Evolutionary conservation across 2,113 vertebrate species (phyloP), one percentile per base, ranked within the genome.

Genomic region (Tupaia chinensis): DNA sequence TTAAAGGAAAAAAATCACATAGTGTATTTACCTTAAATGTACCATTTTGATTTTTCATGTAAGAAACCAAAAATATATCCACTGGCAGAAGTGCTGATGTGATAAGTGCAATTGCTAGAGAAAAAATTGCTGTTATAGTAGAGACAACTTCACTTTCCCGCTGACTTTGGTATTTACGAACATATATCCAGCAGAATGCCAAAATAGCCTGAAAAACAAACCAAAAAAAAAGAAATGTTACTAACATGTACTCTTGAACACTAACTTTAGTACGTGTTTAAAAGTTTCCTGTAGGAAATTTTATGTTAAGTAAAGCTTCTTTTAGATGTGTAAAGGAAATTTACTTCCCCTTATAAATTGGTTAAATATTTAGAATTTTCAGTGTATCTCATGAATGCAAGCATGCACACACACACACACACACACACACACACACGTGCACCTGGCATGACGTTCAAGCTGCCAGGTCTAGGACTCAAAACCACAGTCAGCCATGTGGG

Each of bases 21-120:
- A 60, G 54, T 73, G 80, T 20, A 96, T 89, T 97, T 98, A 99
- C 99, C 99, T 99, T 99, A 98, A 99, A 99, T 88, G 99, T 99
- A n/a, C 99, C 99, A 97, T 99, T 99, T 95, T 98, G 98, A 96
- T 99, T 98, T 98, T 99, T 99, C 99, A 99, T 99, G 95, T 99
- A 99, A 0, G 99, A 99, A 97, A 99, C 99, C 77, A 99, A 98
- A 96, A 99, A 99, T 97, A 99, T 99, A 95, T 99, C 99, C 98
- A 99, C 99, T 7, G 99, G 99, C 44, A 99, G 98, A 11, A 99
- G 99, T 0, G 99, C 99, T 29, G 99, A 99, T 0, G 99, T 99
- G 98, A 99, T 99, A n/a, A 99, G 98, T 19, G 99, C 99, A 73
- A 99, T 98, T 3, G 99, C 99, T 95, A 99, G 97, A 0, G 99